A percentile compares a stretch with the other conserved stretches of the same genome.
Evolutionary conservation across 2,888 invertebrate genomes (phyloP).

Genomic region (Eupithecia exiguata): DNA sequence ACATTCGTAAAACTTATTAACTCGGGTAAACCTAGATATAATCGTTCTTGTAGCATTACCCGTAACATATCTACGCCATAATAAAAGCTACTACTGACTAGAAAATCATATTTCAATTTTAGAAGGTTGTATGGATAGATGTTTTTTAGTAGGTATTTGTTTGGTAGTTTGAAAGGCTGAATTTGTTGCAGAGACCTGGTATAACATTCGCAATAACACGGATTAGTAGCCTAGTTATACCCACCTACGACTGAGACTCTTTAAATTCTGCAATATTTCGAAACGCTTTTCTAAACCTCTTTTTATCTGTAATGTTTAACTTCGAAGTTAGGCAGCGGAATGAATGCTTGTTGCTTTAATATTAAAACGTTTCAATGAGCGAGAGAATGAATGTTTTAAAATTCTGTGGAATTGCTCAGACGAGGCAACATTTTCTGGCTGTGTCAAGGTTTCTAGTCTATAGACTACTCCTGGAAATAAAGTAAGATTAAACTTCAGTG

Average conservation of each 20-base stretch:
- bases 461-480: background rate
- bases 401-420: slow-evolving; percentile 4
- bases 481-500: slow-evolving; percentile 6
- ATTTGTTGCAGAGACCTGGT: background rate
- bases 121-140: background rate
- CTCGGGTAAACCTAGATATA: too few relatives aligned
- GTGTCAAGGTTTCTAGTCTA: background rate
- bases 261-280: background rate
- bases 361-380: slow-evolving; percentile 9
- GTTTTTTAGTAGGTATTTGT: background rate
- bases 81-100: background rate
- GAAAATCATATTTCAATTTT: background rate
- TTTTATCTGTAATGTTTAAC: slow-evolving; percentile 25
- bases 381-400: slow-evolving; percentile 10
- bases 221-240: background rate
- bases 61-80: background rate
- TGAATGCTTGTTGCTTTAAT: slow-evolving; percentile 4
- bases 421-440: background rate
- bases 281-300: background rate
- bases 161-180: too few relatives aligned
- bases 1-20: too few relatives aligned
- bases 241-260: background rate
- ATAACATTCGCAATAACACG: background rate
- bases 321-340: slow-evolving; percentile 5
- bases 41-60: background rate